phyloP scores from a whole-genome alignment of 2,888 invertebrate genomes.

The Endomychus coccineus region DNA sequence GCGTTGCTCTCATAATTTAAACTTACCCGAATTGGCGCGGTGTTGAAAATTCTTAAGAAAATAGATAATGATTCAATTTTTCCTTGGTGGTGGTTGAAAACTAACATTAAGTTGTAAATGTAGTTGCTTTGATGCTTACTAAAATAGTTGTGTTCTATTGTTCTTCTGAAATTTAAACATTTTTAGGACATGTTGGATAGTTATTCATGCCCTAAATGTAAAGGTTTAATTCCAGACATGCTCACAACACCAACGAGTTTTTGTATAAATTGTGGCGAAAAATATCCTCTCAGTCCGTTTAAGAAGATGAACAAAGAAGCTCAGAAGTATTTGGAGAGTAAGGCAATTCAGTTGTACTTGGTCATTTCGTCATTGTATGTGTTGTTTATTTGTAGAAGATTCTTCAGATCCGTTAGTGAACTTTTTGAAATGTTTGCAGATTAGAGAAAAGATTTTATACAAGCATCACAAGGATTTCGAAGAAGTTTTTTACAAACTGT shows the following conservation, averaged over 20 bases:
- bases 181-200: constrained; percentile 42
- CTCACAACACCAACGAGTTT: no score
- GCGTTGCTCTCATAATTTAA: no score
- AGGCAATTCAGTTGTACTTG: constrained; percentile 21
- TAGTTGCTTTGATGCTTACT: no score
- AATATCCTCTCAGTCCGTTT: constrained; percentile 29
- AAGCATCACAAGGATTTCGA: constrained; percentile 47
- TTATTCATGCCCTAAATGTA: constrained; percentile 39
- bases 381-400: constrained; percentile 25
- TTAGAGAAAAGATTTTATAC: constrained; percentile 45
- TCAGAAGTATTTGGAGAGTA: constrained; percentile 35
- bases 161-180: no score
- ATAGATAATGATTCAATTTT: no score
- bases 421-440: constrained; percentile 43
- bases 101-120: no score
- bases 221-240: no score
- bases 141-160: no score
- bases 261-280: constrained; percentile 29
- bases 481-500: constrained; percentile 42
- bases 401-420: constrained; percentile 35
- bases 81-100: no score
- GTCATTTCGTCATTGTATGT: no score
- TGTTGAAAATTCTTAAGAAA: no score
- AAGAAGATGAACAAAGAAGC: constrained; percentile 32
- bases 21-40: no score